A percentile compares a stretch with the other conserved stretches of the same genome.
Evolutionary conservation across 2,797 vertebrate species (phyloP).

Genomic region (Mycteria americana): DNA sequence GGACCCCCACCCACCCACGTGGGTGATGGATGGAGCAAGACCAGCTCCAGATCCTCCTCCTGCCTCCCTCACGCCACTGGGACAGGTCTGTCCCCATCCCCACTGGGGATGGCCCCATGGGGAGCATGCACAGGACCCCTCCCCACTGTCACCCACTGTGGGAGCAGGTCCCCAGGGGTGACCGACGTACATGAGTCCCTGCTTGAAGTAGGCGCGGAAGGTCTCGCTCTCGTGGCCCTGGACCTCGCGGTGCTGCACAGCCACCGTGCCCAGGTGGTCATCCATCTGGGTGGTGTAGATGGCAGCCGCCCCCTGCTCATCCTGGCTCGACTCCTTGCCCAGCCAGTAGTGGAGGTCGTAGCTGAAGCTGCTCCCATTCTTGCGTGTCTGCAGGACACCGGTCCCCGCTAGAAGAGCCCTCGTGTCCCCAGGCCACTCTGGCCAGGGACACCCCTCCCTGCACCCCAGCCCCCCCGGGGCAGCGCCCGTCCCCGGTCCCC

Average conservation of each 20-base stretch:
- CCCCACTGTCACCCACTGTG: background rate
- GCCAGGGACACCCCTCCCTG: background rate
- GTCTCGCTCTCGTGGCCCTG: conserved; percentile 82
- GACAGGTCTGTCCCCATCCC: background rate
- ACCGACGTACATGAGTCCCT: conserved; percentile 80
- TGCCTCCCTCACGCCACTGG: background rate
- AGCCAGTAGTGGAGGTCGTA: conserved; percentile 88
- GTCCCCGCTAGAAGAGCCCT: background rate
- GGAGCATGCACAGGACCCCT: background rate
- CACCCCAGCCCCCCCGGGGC: background rate
- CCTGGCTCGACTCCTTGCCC: conserved; percentile 77
- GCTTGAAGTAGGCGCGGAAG: conserved; percentile 85
- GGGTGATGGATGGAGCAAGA: background rate
- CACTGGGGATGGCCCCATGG: fast-evolving
- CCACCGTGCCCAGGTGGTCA: conserved; percentile 77
- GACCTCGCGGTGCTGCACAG: conserved; percentile 83
- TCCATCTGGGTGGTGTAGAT: conserved; percentile 86
- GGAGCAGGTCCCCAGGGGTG: fast-evolving
- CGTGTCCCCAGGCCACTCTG: background rate
- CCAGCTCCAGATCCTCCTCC: background rate
- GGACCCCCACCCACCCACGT: background rate
- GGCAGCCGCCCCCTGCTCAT: conserved; percentile 85
- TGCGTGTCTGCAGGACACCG: conserved; percentile 74
- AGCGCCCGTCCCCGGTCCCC: background rate
- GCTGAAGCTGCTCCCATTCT: conserved; percentile 73